Conservation (phyloP, 2,888 invertebrate species). For the Drosophila dives region DNA sequence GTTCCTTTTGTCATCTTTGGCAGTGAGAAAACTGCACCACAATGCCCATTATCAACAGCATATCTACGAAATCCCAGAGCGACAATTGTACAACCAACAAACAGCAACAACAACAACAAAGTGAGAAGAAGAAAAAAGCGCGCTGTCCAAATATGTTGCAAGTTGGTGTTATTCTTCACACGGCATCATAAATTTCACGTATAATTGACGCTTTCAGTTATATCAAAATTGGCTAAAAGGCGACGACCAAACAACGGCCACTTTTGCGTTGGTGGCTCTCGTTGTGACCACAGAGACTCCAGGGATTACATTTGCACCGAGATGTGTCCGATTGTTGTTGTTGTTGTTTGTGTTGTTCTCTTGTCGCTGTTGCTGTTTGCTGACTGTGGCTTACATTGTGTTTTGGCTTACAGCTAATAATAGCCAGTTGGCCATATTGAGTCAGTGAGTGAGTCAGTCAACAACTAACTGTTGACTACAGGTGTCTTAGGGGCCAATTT, state of each 20-base stretch:
- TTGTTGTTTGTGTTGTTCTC: constrained; percentile 24
- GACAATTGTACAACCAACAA: constrained; percentile 64
- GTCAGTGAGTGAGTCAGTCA: constrained; percentile 32
- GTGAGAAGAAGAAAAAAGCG: background rate
- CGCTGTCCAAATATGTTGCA: constrained; percentile 80
- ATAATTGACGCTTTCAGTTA: constrained; percentile 84
- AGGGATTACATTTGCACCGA: constrained; percentile 61
- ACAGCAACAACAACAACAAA: constrained; percentile 30
- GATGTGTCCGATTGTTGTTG: constrained; percentile 24
- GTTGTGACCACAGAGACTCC: constrained; percentile 53
- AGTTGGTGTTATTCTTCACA: constrained; percentile 83
- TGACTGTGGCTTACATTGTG: constrained; percentile 55
- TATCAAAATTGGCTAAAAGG: constrained; percentile 81
- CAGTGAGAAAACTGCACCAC: constrained; percentile 72
- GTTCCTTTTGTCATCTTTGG: constrained; percentile 75
- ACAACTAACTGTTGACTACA: constrained; percentile 50
- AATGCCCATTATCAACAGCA: constrained; percentile 75
- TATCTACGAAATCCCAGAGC: constrained; percentile 71
- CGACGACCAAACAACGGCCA: constrained; percentile 50
- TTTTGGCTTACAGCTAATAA: constrained; percentile 66
- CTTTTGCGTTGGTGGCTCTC: constrained; percentile 73
- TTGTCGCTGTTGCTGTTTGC: constrained; percentile 23
- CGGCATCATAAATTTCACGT: constrained; percentile 84
- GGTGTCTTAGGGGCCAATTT: constrained; percentile 53
- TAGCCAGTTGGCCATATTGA: constrained; percentile 33